Conservation (phyloP, 2,113 vertebrate genomes). For the Dipodomys spectabilis region DNA sequence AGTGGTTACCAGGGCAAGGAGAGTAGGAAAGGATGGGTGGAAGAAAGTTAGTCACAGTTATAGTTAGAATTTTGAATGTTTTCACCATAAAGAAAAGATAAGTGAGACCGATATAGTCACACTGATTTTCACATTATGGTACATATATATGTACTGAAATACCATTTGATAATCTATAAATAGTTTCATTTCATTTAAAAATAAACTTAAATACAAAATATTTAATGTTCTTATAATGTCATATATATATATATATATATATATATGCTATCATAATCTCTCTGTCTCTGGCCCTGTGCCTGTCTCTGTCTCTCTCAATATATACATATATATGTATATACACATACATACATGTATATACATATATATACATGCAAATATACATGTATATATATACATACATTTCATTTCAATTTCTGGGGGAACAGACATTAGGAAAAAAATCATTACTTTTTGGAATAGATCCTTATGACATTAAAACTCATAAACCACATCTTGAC, state of each 20-base stretch:
- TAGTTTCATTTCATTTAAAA: neutral
- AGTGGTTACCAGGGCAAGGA: neutral
- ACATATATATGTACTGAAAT: neutral
- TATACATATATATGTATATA: no score
- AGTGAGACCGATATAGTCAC: neutral
- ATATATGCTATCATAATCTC: neutral
- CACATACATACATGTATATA: no score
- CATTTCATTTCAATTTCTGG: no score
- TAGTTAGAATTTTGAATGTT: neutral
- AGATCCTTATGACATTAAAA: no score
- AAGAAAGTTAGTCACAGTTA: neutral
- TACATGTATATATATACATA: no score
- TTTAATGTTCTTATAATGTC: neutral
- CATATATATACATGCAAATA: no score
- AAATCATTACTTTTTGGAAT: no score
- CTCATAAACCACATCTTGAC: neutral
- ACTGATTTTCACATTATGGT: neutral
- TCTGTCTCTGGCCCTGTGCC: no score
- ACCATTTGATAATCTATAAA: neutral
- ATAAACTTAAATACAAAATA: neutral
- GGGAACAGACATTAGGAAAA: no score
- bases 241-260: no score
- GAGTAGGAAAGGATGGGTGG: accelerated
- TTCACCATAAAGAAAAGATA: neutral
- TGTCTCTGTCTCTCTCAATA: no score